Evolutionary conservation across 2,888 invertebrate species (phyloP), one percentile per base, ranked within the genome.

Genomic region (Hofmannophila pseudospretella): DNA sequence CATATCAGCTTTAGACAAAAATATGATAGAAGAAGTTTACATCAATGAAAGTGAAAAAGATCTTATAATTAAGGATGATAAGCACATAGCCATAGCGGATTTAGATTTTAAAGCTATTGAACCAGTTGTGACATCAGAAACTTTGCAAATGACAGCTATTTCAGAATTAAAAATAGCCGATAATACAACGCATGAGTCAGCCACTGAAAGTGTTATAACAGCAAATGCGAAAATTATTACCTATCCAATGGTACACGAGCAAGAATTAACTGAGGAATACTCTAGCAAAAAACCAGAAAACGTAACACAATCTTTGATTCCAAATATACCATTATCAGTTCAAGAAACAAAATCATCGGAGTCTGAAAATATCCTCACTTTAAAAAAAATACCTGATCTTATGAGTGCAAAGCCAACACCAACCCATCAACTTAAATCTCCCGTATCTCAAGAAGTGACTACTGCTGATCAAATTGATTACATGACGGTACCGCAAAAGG

Each of bases 31-130:
- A 51, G 81, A 80, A 67, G 84, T 91, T 0, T 63, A 89, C n/a
- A 59, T 90, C 5, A 91, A 93, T 70, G 94, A 94, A 75, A 88
- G 89, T 27, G 93, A 93, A 81, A 86, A 82, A 30, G 75, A 88
- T 30, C 87, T 92, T 14, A 52, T 71, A 8, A 60, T 85, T 9
- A 84, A 81, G 38, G 80, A 82, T 32, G 82, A 88, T 35, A 90
- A 90, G 42, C 72, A 78, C 9, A 59, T 67, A 38, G 88, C 77
- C 12, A 66, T 73, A 30, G 93, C 93, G n/a, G 89, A 90, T 57
- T 60, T 88, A 23, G 88, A 80, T 12, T 50, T 94, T 5, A 87
- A 88, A 43, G 76, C 90, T 14, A 82, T 88, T 47, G 91, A 92
- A 62, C 76, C 90, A 22, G 61, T 93, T 0, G 77, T 88, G 27